Evolutionary conservation across 2,888 invertebrate genomes (phyloP).

Genomic region (Sinhomidia bicolor): DNA sequence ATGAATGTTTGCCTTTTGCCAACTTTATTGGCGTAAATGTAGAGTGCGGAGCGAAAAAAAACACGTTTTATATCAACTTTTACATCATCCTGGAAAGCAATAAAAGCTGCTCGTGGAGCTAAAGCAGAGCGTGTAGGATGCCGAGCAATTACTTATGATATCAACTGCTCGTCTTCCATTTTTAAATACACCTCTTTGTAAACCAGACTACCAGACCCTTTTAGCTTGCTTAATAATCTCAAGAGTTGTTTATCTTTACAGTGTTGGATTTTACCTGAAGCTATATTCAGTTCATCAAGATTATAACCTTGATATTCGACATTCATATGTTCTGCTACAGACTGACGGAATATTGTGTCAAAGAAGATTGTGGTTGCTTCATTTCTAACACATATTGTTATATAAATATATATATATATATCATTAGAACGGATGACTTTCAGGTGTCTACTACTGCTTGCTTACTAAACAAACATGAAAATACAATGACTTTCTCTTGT

Average conservation of each 20-base stretch:
- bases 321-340: too few species aligned
- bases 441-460: not conserved
- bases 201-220: too few species aligned
- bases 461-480: too few species aligned
- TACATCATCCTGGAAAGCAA: conserved; percentile 46
- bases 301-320: conserved; percentile 12
- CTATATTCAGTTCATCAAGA: not conserved
- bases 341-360: not conserved
- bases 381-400: too few species aligned
- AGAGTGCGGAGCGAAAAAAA: not conserved
- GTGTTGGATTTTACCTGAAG: conserved; percentile 16
- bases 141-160: not conserved
- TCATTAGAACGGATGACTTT: not conserved
- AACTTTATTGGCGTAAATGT: not conserved
- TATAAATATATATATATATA: too few species aligned
- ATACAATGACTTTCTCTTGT: not conserved
- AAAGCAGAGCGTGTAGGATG: not conserved
- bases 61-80: conserved; percentile 53
- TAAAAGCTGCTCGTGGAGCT: conserved; percentile 14
- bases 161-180: not conserved
- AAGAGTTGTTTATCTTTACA: not conserved
- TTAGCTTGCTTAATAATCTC: not conserved
- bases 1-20: not conserved
- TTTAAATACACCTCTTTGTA: not conserved
- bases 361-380: not conserved